Evolutionary conservation across 2,888 invertebrate species (phyloP).

Genomic region (Tiphia femorata): DNA sequence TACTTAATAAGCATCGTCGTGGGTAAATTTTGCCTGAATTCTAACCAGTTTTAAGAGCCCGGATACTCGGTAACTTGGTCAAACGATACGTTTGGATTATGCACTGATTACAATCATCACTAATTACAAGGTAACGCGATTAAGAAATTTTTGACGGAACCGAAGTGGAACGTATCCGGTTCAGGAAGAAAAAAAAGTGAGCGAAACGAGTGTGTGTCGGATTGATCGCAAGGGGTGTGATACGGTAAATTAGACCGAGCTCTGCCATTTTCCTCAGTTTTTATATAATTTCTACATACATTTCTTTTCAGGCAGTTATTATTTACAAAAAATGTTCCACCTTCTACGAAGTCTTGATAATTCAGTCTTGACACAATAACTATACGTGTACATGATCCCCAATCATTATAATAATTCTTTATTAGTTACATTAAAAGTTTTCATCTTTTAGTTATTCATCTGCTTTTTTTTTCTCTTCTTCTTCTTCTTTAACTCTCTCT

Average conservation of each 20-base stretch:
- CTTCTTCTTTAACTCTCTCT: no score
- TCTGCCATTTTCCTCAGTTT: slow-evolving; percentile 31
- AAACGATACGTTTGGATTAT: no score
- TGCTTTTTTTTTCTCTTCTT: slow-evolving; percentile 16
- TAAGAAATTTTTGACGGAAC: no score
- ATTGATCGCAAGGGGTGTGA: no score
- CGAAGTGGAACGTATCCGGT: no score
- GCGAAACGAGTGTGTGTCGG: slow-evolving; percentile 13
- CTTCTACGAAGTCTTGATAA: slow-evolving; percentile 61
- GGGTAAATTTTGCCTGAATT: no score
- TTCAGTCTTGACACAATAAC: slow-evolving; percentile 64
- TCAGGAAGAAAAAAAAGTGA: slow-evolving; percentile 11
- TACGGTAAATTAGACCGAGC: not conserved
- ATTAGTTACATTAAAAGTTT: slow-evolving; percentile 32
- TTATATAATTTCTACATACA: slow-evolving; percentile 58
- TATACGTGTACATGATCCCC: slow-evolving; percentile 50
- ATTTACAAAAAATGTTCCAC: slow-evolving; percentile 64
- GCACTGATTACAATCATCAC: no score
- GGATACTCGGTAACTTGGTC: no score
- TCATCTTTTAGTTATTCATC: slow-evolving; percentile 10
- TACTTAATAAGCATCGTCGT: no score
- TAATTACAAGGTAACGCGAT: no score
- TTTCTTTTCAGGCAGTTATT: slow-evolving; percentile 57
- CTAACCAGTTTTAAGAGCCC: no score
- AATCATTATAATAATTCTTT: slow-evolving; percentile 31